These are phyloP conservation scores for Melanophora roralis DNA, from an alignment of 2,888 invertebrate species.

Conservation along the genomic window DNA sequence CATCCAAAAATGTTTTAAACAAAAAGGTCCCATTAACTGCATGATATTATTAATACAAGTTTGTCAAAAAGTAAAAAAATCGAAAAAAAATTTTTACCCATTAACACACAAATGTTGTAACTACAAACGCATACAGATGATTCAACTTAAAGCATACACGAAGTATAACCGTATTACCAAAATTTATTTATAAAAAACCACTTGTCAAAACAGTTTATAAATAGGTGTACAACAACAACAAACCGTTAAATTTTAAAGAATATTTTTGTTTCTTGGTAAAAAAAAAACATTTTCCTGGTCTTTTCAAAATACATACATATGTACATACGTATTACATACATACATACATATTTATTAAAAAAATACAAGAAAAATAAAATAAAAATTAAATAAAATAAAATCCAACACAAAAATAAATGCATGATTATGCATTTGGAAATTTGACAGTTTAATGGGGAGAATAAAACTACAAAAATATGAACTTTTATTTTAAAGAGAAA, in stretches of 20 bases:
- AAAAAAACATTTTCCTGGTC: neutral
- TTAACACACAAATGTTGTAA: constrained; percentile 43
- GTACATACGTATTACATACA: too few relatives aligned
- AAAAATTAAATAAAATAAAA: neutral
- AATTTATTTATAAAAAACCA: constrained; percentile 11
- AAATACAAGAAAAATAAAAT: neutral
- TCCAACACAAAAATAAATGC: neutral
- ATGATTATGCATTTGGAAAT: constrained; percentile 16
- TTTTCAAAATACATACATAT: neutral
- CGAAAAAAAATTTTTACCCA: constrained; percentile 34
- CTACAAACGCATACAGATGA: constrained; percentile 7
- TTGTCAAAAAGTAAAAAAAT: neutral
- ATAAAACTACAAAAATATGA: neutral
- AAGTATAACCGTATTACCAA: constrained; percentile 23
- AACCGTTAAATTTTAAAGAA: constrained; percentile 30
- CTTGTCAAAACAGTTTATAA: constrained; percentile 27
- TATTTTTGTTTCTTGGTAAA: neutral
- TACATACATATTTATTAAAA: too few relatives aligned
- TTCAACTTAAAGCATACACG: neutral
- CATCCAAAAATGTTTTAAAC: constrained; percentile 8
- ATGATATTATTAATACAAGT: constrained; percentile 8
- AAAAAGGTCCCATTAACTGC: neutral
- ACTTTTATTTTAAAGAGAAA: neutral
- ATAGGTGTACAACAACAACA: neutral
- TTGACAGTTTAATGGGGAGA: constrained; percentile 26